These are phyloP conservation scores for Apocrypta bakeri DNA, from an alignment of 1,140 invertebrate species.

Conservation along the genomic window DNA sequence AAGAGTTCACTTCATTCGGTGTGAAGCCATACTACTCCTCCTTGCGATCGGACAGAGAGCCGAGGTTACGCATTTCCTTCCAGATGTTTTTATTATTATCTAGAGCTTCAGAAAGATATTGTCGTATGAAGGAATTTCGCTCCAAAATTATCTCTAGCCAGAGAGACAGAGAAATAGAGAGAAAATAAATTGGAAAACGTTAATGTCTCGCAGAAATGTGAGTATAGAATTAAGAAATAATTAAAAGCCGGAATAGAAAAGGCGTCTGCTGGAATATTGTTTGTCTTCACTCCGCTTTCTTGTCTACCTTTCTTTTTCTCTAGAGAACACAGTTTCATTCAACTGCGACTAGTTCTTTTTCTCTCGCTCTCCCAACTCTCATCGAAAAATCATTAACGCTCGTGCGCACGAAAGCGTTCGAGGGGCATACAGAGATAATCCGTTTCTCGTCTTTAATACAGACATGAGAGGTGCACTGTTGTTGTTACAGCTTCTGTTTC, in stretches of 20 bases:
- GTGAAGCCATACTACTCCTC: too few species aligned
- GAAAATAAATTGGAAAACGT: background rate
- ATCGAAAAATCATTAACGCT: conserved; percentile 47
- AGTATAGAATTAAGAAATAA: conserved; percentile 42
- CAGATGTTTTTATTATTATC: too few species aligned
- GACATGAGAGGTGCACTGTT: background rate
- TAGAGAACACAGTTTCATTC: conserved; percentile 28
- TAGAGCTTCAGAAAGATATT: too few species aligned
- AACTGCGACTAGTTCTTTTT: conserved; percentile 1
- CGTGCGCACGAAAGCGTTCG: background rate
- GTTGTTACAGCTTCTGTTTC: too few species aligned
- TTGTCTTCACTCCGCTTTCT: conserved; percentile 33
- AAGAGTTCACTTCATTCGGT: too few species aligned
- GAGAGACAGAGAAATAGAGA: too few species aligned
- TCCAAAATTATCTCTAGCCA: too few species aligned
- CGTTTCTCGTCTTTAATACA: background rate
- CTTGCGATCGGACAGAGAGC: background rate
- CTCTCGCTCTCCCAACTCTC: background rate
- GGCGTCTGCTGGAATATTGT: conserved; percentile 46
- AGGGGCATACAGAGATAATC: background rate
- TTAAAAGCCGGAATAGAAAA: conserved; percentile 44
- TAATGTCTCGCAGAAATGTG: conserved; percentile 30
- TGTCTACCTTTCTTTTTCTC: background rate
- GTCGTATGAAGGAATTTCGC: too few species aligned
- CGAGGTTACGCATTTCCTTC: too few species aligned